Evolutionary conservation across 2,888 invertebrate species (phyloP).

Genomic region (Rhamnusium bicolor): DNA sequence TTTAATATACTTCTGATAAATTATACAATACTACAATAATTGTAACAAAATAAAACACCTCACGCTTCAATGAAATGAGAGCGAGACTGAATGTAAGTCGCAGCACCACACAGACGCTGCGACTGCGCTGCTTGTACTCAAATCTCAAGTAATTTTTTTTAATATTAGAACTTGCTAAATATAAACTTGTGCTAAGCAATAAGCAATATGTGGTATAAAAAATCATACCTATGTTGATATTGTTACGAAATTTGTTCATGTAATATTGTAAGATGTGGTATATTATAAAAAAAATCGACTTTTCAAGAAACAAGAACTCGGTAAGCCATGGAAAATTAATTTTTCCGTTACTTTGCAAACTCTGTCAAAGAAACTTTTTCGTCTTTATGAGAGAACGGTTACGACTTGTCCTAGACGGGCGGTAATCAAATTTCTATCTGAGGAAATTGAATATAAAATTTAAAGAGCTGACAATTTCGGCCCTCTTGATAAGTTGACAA

Average conservation of each 20-base stretch:
- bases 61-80: no score
- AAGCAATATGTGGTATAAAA: no score
- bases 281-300: background rate
- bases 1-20: no score
- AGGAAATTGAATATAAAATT: constrained; percentile 71
- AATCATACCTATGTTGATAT: no score
- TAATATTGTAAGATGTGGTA: background rate
- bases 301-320: background rate
- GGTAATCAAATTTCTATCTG: constrained; percentile 68
- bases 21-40: no score
- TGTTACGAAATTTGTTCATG: background rate
- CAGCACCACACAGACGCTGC: no score
- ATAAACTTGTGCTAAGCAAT: no score
- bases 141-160: no score
- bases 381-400: constrained; percentile 49
- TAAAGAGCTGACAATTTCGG: constrained; percentile 68
- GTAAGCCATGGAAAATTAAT: constrained; percentile 46
- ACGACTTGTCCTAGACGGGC: constrained; percentile 62
- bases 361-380: constrained; percentile 41
- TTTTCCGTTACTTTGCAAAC: constrained; percentile 39
- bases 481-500: constrained; percentile 68
- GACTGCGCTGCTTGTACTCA: no score
- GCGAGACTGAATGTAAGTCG: no score
- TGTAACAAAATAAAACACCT: no score
- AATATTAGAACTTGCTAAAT: no score